Percentiles rank a stretch among this genome's conserved stretches.
These are phyloP conservation scores for Hemichromis elongatus DNA, from an alignment of 2,113 vertebrate genomes.

Conservation along the genomic window DNA sequence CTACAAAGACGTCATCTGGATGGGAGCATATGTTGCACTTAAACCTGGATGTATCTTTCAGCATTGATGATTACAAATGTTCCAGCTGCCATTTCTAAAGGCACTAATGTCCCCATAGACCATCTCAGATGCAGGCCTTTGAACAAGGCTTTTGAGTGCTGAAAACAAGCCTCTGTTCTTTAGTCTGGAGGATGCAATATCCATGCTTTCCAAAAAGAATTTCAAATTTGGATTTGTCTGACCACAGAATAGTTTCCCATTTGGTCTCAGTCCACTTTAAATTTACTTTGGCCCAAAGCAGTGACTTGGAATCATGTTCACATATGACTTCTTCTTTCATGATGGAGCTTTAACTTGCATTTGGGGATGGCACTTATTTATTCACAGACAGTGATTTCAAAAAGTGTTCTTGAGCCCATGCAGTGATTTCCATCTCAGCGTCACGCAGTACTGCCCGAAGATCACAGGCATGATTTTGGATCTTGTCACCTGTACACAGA, in stretches of 20 bases:
- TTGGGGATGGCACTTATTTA: not conserved
- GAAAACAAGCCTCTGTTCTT: not conserved
- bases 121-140: not conserved
- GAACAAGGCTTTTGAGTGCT: not conserved
- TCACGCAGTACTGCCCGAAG: not conserved
- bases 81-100: not conserved
- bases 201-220: too few relatives aligned
- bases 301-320: not conserved
- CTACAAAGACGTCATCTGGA: not conserved
- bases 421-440: not conserved
- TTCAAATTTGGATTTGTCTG: too few relatives aligned
- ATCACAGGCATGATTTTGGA: not conserved
- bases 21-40: not conserved
- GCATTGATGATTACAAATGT: not conserved
- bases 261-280: not conserved
- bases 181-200: too few relatives aligned
- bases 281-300: not conserved
- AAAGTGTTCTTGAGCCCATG: not conserved
- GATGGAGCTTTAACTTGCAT: not conserved
- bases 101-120: not conserved
- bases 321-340: not conserved
- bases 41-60: not conserved
- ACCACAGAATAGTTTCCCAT: not conserved
- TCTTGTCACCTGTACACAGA: not conserved
- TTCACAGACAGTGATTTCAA: not conserved